These are phyloP conservation scores for Acanthurus tractus DNA, from an alignment of 2,797 vertebrate genomes.

Conservation along the genomic window DNA sequence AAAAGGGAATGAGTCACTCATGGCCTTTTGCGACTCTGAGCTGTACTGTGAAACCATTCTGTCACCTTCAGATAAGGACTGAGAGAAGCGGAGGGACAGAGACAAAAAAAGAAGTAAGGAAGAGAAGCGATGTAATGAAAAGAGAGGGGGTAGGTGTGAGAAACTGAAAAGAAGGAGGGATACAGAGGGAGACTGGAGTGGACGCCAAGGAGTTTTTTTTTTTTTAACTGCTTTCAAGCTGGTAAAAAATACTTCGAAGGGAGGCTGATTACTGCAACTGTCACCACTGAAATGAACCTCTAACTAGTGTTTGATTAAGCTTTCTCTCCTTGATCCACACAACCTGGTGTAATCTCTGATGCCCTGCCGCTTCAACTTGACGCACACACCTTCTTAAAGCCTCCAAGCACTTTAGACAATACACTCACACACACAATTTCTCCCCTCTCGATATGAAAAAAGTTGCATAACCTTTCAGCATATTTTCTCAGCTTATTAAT, in stretches of 20 bases:
- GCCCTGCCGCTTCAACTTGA: slow-evolving; percentile 26
- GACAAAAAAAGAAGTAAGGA: slow-evolving; percentile 33
- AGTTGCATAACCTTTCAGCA: slow-evolving; percentile 78
- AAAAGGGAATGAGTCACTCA: slow-evolving; percentile 46
- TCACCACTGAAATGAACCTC: slow-evolving; percentile 46
- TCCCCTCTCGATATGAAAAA: slow-evolving; percentile 31
- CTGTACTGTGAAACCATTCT: slow-evolving; percentile 58
- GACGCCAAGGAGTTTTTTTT: background rate
- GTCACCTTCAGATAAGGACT: slow-evolving; percentile 69
- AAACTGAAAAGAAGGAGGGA: slow-evolving; percentile 2
- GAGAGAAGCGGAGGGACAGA: slow-evolving; percentile 38
- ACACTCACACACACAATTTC: slow-evolving; percentile 23
- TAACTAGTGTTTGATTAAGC: slow-evolving; percentile 66
- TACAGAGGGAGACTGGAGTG: slow-evolving; percentile 7
- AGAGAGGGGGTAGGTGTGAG: slow-evolving; percentile 24
- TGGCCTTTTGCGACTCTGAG: slow-evolving; percentile 61
- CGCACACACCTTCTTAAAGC: slow-evolving; percentile 32
- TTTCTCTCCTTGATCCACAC: slow-evolving; percentile 56
- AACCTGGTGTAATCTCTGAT: slow-evolving; percentile 48
- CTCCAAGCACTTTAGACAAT: slow-evolving; percentile 51
- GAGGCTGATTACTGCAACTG: slow-evolving; percentile 30
- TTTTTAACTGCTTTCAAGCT: slow-evolving; percentile 21
- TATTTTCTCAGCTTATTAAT: slow-evolving; percentile 76
- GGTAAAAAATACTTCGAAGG: slow-evolving; percentile 13
- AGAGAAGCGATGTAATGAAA: slow-evolving; percentile 27